Base-by-base conservation (phyloP, 2,888 invertebrate species). In the Cremastinae sp. region DNA sequence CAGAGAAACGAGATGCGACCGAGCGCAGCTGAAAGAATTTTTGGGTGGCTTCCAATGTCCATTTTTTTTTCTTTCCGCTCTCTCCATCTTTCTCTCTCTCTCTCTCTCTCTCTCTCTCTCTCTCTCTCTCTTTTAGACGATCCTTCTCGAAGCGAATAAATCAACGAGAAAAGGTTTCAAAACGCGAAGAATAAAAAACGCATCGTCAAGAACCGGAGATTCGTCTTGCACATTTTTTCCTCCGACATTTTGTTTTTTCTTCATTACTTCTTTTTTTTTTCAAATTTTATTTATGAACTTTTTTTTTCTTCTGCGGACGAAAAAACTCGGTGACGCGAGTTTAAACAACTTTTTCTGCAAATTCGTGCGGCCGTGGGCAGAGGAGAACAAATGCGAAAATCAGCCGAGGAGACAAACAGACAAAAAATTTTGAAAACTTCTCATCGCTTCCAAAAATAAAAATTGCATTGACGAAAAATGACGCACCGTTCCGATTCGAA, bases 1-100 rank as follows among this genome's bases (percentile, higher is more conserved):
- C 56, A 36, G 38, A 28, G 20, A 12, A 20, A 8, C 28, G 43
- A 73, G 59, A 73, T 59, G 73, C 66, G 65, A 54, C 56, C 34
- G 59, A 73, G 73, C 53, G 73, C 73, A 73, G 73, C 59, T n/a
- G 43, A 53, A 64, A 64, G 66, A 73, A 66, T 73, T 66, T 72
- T 73, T 70, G 69, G 71, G 70, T 58, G 54, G 59, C 61, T 66
- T 71, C 70, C 75, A 61, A 70, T 43, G 18, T 59, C 22, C 16
- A n/a, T 22, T 18, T 43, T 16, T 41, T 53, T 51, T 53, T 53
- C 0, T 49, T 10, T 18, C 18, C 14, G n/a, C 56, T 59, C 1
- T 43, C 12, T 53, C 22, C 18, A 7, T 62, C 28, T 61, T 38
- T n/a, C 45, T 38, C 34, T 47, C 18, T 64, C 58, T 62, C n/a